Conservation (phyloP, 2,113 vertebrate species). For the Gymnocephalus cernua region DNA sequence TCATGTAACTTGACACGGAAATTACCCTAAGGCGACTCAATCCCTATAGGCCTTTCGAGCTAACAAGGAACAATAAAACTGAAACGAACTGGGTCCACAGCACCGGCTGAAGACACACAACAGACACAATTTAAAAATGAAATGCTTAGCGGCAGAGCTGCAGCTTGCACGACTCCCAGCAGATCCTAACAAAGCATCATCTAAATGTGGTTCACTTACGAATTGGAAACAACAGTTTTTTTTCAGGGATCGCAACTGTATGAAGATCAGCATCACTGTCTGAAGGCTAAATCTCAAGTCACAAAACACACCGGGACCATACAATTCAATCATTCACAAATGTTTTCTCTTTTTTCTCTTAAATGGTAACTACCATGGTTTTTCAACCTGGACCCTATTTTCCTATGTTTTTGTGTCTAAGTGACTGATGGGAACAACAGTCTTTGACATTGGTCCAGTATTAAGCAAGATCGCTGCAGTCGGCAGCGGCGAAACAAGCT, state of each 20-base stretch:
- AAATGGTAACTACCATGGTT: too few species aligned
- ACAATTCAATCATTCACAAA: neutral
- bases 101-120: neutral
- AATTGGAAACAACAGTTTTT: neutral
- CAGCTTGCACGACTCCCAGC: neutral
- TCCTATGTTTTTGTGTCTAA: too few species aligned
- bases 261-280: too few species aligned
- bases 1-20: slow-evolving; percentile 53
- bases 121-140: neutral
- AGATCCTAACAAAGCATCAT: slow-evolving; percentile 15
- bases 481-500: too few species aligned
- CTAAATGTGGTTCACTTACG: neutral
- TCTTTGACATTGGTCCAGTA: too few species aligned
- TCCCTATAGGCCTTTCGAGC: slow-evolving; percentile 42
- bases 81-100: too few species aligned
- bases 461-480: too few species aligned
- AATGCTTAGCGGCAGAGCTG: neutral
- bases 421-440: too few species aligned
- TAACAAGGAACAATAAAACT: slow-evolving; percentile 60
- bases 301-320: neutral
- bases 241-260: neutral
- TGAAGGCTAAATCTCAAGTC: neutral
- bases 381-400: too few species aligned
- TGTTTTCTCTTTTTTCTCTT: neutral
- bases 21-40: slow-evolving; percentile 66